These are phyloP conservation scores for Helleia helle DNA, from an alignment of 2,888 invertebrate species.

Conservation along the genomic window DNA sequence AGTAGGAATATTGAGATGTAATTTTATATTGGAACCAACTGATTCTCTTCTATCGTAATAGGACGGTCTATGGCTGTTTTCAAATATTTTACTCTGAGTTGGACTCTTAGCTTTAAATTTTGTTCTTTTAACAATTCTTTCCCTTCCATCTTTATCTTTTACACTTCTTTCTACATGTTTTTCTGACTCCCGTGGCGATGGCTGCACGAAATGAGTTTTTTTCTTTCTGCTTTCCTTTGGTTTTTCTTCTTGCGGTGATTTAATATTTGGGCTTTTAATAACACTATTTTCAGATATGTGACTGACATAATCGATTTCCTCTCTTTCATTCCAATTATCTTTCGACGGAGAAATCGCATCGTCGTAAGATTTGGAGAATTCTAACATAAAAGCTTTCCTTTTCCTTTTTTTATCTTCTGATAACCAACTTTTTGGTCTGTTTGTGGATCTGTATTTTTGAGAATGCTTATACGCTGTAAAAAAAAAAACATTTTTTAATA, in stretches of 20 bases:
- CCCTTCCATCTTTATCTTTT: constrained; percentile 55
- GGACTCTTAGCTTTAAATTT: constrained; percentile 67
- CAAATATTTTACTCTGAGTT: constrained; percentile 51
- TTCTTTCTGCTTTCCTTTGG: constrained; percentile 48
- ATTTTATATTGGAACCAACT: constrained; percentile 63
- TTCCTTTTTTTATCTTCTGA: constrained; percentile 81
- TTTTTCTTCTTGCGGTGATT: constrained; percentile 59
- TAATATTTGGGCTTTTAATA: constrained; percentile 39
- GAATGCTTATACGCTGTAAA: constrained; percentile 65
- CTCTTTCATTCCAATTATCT: constrained; percentile 59
- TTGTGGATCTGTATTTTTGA: constrained; percentile 58
- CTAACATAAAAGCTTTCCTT: constrained; percentile 84
- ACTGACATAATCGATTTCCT: constrained; percentile 39
- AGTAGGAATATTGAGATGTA: constrained; percentile 72
- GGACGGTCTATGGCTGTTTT: constrained; percentile 45
- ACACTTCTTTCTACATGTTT: constrained; percentile 49
- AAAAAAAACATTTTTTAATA: constrained; percentile 12
- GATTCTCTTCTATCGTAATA: constrained; percentile 69
- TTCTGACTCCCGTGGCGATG: constrained; percentile 59
- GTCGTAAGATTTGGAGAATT: constrained; percentile 77
- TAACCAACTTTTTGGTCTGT: constrained; percentile 71
- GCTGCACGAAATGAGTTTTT: constrained; percentile 60
- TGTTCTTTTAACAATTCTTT: constrained; percentile 62
- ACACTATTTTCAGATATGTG: constrained; percentile 45
- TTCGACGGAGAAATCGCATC: constrained; percentile 68